phyloP scores from a whole-genome alignment of 1,140 invertebrate species.

The Orius insidiosus region DNA sequence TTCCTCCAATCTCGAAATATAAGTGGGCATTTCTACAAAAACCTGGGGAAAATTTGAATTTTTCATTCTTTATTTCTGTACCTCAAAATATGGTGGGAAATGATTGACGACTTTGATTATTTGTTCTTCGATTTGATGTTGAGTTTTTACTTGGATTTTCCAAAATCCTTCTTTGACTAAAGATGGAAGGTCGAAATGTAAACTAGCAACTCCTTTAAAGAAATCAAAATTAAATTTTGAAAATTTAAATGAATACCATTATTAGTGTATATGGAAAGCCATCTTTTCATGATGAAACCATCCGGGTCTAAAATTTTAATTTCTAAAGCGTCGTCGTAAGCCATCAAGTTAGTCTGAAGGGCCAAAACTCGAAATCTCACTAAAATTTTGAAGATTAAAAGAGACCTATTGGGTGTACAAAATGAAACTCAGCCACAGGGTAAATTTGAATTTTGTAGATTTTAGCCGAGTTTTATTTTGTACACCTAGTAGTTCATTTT shows the following conservation, averaged over 20 bases:
- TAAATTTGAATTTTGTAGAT: too few species aligned
- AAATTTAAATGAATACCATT: constrained; percentile 23
- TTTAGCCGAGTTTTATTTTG: too few species aligned
- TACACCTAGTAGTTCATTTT: too few species aligned
- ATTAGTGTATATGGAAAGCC: constrained; percentile 30
- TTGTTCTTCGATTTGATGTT: constrained; percentile 30
- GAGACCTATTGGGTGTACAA: too few species aligned
- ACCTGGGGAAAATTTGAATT: constrained; percentile 17
- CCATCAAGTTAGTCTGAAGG: constrained; percentile 29
- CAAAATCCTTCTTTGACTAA: constrained; percentile 29
- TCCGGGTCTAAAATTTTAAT: constrained; percentile 32
- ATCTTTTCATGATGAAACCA: constrained; percentile 31
- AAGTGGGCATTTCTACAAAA: constrained; percentile 22
- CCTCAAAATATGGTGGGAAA: constrained; percentile 30
- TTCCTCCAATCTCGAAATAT: constrained; percentile 24
- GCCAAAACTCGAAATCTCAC: constrained; percentile 30
- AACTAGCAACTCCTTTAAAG: constrained; percentile 26
- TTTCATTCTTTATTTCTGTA: constrained; percentile 15
- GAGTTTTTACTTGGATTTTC: constrained; percentile 29
- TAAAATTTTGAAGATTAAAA: constrained; percentile 24
- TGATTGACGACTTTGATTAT: constrained; percentile 30
- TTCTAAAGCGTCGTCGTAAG: constrained; percentile 31
- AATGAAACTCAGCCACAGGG: too few species aligned
- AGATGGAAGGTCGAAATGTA: constrained; percentile 26
- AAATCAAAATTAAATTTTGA: background rate